phyloP scores from a whole-genome alignment of 2,797 vertebrate species.

The Agapornis canus region DNA sequence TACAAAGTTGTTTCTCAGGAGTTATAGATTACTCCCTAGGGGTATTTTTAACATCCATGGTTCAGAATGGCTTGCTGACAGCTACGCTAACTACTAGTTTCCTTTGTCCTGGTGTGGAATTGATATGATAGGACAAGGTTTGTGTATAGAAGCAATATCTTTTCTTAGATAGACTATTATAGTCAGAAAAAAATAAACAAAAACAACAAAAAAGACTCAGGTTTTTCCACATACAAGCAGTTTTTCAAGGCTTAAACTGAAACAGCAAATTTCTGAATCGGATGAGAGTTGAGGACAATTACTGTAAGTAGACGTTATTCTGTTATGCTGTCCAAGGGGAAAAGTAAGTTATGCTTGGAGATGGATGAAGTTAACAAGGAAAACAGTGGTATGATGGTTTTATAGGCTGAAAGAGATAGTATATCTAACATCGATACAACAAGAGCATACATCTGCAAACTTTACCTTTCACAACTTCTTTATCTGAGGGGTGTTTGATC shows the following conservation, averaged over 20 bases:
- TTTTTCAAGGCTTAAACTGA: not conserved
- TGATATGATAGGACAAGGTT: not conserved
- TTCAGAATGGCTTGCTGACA: not conserved
- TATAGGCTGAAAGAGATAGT: not conserved
- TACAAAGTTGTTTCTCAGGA: not conserved
- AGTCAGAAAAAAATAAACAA: not conserved
- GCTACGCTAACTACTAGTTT: not conserved
- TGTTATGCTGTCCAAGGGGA: not conserved
- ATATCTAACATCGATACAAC: not conserved
- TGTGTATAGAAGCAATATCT: not conserved
- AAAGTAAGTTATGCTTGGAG: not conserved
- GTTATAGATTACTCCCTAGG: not conserved
- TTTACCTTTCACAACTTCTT: not conserved
- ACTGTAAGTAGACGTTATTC: not conserved
- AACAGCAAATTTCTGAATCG: not conserved
- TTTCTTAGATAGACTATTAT: not conserved
- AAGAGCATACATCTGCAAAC: not conserved
- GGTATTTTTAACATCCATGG: not conserved
- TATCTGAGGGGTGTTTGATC: not conserved
- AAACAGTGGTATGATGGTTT: not conserved
- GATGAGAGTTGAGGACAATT: not conserved
- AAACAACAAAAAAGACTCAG: not conserved
- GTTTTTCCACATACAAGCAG: not conserved
- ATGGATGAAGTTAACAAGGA: not conserved
- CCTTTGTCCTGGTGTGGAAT: not conserved